These are phyloP conservation scores for Axea sp. DNA, from an alignment of 2,888 invertebrate genomes.

Conservation along the genomic window DNA sequence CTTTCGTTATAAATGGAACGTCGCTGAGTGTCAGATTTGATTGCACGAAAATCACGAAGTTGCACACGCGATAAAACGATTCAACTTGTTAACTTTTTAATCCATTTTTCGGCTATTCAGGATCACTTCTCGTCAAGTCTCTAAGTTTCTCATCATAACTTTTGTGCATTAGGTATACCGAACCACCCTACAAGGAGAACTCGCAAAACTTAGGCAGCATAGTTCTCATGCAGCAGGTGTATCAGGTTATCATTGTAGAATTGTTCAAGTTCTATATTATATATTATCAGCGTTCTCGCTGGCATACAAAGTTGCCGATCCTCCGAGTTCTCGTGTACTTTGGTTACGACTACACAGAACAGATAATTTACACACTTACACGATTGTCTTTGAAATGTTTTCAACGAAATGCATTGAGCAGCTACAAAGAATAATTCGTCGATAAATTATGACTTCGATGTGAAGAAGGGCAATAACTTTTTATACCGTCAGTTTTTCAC, in stretches of 20 bases:
- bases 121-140: too few species aligned
- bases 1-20: too few species aligned
- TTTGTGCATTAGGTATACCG: constrained; percentile 13
- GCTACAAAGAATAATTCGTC: too few species aligned
- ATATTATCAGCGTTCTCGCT: constrained; percentile 24
- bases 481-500: too few species aligned
- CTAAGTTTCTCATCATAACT: constrained; percentile 26
- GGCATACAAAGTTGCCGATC: constrained; percentile 41
- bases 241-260: constrained; percentile 56
- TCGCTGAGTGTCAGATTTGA: constrained; percentile 8
- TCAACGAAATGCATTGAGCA: too few species aligned
- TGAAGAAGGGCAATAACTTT: too few species aligned
- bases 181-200: constrained; percentile 30
- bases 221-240: constrained; percentile 58
- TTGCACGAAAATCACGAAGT: constrained; percentile 6
- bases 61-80: constrained; percentile 16
- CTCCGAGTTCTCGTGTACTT: constrained; percentile 2
- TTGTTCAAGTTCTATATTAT: constrained; percentile 52
- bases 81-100: constrained; percentile 40
- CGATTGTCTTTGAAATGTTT: background rate
- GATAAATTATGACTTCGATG: too few species aligned
- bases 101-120: too few species aligned
- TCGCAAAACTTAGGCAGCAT: constrained; percentile 34
- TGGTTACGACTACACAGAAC: constrained; percentile 1
- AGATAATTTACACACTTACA: constrained; percentile 18